Evolutionary conservation across 2,888 invertebrate genomes (phyloP), one percentile per base, ranked within the genome.

Genomic region (Papilio protenor): DNA sequence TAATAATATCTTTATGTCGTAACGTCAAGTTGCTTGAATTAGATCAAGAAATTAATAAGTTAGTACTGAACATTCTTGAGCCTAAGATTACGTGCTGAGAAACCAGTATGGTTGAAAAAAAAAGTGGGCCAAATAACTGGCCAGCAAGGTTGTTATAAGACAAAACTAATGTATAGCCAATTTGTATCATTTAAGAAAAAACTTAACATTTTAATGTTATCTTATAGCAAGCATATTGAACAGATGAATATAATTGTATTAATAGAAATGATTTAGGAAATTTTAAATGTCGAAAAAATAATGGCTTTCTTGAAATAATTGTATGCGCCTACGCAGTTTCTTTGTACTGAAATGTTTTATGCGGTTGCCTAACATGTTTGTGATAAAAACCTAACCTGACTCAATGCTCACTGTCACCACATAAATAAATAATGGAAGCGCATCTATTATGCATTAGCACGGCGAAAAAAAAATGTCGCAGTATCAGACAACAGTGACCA

Each of bases 71-170:
- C 73, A 77, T 69, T 77, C 69, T 73, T 77, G 77, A 77, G 73
- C 77, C 33, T 69, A 73, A 73, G 73, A 73, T 73, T 77, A 69
- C 73, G 23, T 45, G 69, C 77, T 27, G 69, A 23, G 73, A 27
- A 66, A 77, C 27, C 45, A 66, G 77, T 73, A 33, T n/a, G 49
- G 23, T 52, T 12, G 40, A 59, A 69, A 77, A 77, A 75, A 73
- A 74, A 77, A 73, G 69, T 77, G 69, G 77, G 73, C 21, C 77
- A 69, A 74, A 77, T 77, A 77, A 77, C 77, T 66, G 73, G 57
- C 47, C 77, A 66, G 73, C 21, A 33, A 21, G 70, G 47, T 71
- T 71, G 27, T 40, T 59, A 55, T n/a, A 21, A 69, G 23, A n/a
- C 27, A 23, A 27, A 55, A n/a, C n/a, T n/a, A 52, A 14, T 14